Evolutionary conservation across 2,888 invertebrate genomes (phyloP).

Genomic region (Arenicola marina): DNA sequence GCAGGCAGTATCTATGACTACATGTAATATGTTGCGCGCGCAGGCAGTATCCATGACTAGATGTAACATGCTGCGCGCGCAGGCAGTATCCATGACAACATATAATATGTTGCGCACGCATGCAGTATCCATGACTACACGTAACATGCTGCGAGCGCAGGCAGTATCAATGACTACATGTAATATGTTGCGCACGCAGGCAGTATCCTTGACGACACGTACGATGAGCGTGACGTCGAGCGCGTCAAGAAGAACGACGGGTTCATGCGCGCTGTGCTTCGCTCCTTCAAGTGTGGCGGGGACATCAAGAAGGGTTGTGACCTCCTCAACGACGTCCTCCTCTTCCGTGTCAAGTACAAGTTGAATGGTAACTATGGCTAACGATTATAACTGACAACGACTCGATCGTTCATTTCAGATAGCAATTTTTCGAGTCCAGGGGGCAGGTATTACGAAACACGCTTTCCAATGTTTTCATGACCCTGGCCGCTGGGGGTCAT

Average conservation of each 20-base stretch:
- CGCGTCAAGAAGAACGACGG: slow-evolving; percentile 17
- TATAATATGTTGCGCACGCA: not conserved
- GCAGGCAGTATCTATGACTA: no score
- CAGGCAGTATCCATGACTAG: no score
- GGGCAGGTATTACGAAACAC: no score
- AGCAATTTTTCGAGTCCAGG: no score
- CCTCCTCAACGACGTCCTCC: slow-evolving; percentile 19
- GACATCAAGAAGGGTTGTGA: slow-evolving; percentile 18
- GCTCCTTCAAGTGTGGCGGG: slow-evolving; percentile 11
- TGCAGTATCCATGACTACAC: not conserved
- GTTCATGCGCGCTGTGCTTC: slow-evolving; percentile 7
- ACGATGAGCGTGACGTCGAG: slow-evolving; percentile 15
- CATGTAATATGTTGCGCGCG: no score
- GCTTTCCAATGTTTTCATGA: no score
- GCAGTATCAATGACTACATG: no score
- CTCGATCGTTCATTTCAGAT: no score
- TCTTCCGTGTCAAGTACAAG: slow-evolving; percentile 20
- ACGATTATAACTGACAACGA: no score
- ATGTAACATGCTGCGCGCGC: not conserved
- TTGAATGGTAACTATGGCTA: no score
- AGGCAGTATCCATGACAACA: not conserved
- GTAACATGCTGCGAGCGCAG: no score
- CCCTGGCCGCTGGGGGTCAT: no score
- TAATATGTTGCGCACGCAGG: slow-evolving; percentile 4
- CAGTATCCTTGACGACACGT: slow-evolving; percentile 26